These are phyloP conservation scores for Romanogobio albipinnatus DNA, from an alignment of 2,113 vertebrate species.

Conservation along the genomic window DNA sequence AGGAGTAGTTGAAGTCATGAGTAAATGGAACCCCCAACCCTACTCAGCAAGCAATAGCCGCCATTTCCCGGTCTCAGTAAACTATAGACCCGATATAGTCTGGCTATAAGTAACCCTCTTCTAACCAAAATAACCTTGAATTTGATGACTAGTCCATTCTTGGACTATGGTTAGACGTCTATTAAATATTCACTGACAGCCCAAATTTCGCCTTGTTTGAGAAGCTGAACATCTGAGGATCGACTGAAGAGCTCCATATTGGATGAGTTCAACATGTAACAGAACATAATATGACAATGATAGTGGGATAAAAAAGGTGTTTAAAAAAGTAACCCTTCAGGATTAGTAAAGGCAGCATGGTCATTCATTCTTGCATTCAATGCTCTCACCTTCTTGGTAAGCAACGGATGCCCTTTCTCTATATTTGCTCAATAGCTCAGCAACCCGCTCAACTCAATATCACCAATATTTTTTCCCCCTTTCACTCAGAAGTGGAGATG, in stretches of 20 bases:
- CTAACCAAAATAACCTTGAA: too few relatives aligned
- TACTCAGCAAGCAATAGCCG: too few relatives aligned
- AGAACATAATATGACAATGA: not conserved
- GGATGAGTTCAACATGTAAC: not conserved
- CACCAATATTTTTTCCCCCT: conserved; percentile 52
- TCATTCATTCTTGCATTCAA: conserved; percentile 7
- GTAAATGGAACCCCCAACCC: not conserved
- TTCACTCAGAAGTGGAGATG: conserved; percentile 48
- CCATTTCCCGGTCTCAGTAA: too few relatives aligned
- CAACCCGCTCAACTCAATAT: conserved; percentile 60
- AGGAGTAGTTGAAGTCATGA: not conserved
- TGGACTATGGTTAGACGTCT: too few relatives aligned
- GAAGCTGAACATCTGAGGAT: not conserved
- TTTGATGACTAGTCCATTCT: too few relatives aligned
- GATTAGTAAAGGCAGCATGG: conserved; percentile 1
- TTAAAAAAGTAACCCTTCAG: not conserved
- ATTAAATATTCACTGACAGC: too few relatives aligned
- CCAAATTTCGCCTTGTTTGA: too few relatives aligned
- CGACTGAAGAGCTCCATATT: not conserved
- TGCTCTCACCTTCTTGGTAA: conserved; percentile 11
- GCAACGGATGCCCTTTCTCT: conserved; percentile 23
- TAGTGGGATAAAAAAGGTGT: not conserved
- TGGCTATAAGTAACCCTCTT: too few relatives aligned
- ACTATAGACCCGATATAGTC: too few relatives aligned
- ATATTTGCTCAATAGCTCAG: conserved; percentile 52